phyloP scores from a whole-genome alignment of 1,140 invertebrate genomes.

The Galendromus occidentalis region DNA sequence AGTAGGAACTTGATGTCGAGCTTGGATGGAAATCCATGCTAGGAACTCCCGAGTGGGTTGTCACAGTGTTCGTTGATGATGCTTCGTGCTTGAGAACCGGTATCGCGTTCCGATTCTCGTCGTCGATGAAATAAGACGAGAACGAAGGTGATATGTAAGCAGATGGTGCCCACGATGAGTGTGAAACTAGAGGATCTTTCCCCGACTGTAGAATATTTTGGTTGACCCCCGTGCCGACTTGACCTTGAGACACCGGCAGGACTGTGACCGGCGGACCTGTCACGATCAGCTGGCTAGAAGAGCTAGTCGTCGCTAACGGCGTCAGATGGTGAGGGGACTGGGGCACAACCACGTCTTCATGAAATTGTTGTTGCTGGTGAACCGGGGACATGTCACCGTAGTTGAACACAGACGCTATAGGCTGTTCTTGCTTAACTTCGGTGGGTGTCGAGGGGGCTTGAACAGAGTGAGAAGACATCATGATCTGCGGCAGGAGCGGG shows the following conservation, averaged over 20 bases:
- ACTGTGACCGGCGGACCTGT: not conserved
- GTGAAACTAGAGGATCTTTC: not conserved
- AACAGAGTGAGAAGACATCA: not conserved
- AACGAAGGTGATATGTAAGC: not conserved
- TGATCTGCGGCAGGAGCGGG: not conserved
- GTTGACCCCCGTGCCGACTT: not conserved
- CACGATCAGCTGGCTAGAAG: not conserved
- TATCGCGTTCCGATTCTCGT: not conserved
- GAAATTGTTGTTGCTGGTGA: not conserved
- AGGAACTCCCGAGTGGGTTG: not conserved
- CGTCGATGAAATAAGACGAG: not conserved
- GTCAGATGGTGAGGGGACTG: not conserved
- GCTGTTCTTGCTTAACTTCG: not conserved
- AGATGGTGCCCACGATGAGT: not conserved
- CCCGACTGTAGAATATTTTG: not conserved
- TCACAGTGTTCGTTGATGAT: not conserved
- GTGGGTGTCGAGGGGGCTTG: not conserved
- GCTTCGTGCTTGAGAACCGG: not conserved
- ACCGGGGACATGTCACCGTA: not conserved
- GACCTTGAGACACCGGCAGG: not conserved
- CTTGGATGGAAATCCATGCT: slow-evolving; percentile 9
- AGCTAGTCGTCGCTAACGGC: not conserved
- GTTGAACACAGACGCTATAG: not conserved
- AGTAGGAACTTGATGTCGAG: not conserved
- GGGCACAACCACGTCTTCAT: not conserved